Evolutionary conservation across 2,888 invertebrate species (phyloP).

Genomic region (Gnatocerus cornutus): DNA sequence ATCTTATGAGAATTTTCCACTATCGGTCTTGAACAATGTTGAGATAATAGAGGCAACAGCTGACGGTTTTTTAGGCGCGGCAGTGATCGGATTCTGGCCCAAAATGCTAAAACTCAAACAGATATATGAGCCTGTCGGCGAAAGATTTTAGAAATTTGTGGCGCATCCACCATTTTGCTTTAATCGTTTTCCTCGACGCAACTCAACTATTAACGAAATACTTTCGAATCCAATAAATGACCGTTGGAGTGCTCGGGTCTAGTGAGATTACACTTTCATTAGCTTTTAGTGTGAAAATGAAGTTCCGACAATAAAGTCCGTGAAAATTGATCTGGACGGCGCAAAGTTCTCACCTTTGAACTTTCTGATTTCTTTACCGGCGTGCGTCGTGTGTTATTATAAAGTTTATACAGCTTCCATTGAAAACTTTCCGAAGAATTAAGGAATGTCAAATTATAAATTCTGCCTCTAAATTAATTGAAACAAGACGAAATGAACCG

Average conservation of each 20-base stretch:
- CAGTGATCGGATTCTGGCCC: background rate
- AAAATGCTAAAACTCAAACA: background rate
- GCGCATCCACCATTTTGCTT: too few species aligned
- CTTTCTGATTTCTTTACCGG: slow-evolving; percentile 5
- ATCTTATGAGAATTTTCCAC: slow-evolving; percentile 15
- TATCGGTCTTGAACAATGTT: slow-evolving; percentile 4
- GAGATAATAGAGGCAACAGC: slow-evolving; percentile 7
- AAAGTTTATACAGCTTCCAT: background rate
- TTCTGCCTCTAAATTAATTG: slow-evolving; percentile 25
- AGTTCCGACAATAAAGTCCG: slow-evolving; percentile 11
- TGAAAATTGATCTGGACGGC: slow-evolving; percentile 28
- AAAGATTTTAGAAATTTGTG: too few species aligned
- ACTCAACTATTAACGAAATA: too few species aligned
- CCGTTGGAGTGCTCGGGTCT: background rate
- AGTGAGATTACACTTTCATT: slow-evolving; percentile 34
- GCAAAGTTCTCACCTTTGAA: slow-evolving; percentile 29
- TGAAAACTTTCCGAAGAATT: slow-evolving; percentile 5
- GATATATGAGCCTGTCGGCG: too few species aligned
- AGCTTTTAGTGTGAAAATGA: slow-evolving; percentile 25
- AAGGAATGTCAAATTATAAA: slow-evolving; percentile 29
- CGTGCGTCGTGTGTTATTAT: background rate
- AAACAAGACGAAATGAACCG: slow-evolving; percentile 17
- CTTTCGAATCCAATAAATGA: slow-evolving; percentile 11
- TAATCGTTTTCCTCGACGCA: too few species aligned
- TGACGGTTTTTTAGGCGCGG: background rate